phyloP scores from a whole-genome alignment of 2,113 vertebrate species.

The Mystacornis crossleyi region DNA sequence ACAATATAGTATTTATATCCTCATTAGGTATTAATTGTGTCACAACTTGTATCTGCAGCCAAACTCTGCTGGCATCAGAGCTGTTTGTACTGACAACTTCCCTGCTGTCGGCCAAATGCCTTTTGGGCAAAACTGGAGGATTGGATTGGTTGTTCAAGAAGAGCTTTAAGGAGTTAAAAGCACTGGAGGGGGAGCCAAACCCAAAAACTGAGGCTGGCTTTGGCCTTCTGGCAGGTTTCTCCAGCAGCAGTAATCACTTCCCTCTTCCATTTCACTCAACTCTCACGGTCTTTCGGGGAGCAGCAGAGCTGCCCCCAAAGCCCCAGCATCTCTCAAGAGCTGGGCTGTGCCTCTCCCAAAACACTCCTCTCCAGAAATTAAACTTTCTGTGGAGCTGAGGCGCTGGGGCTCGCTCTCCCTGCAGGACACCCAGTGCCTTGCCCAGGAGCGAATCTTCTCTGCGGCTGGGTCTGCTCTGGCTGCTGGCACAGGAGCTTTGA shows the following conservation, averaged over 20 bases:
- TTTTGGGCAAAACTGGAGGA: neutral
- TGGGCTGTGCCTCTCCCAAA: neutral
- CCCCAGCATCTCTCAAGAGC: neutral
- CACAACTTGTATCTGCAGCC: neutral
- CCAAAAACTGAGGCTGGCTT: neutral
- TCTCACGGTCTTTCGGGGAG: neutral
- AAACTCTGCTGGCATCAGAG: neutral
- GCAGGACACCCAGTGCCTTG: neutral
- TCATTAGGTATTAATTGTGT: neutral
- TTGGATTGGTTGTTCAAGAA: neutral
- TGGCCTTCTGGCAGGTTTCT: neutral
- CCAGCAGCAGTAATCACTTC: neutral
- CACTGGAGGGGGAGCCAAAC: neutral
- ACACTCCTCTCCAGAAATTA: neutral
- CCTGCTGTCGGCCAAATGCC: neutral
- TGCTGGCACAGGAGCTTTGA: neutral
- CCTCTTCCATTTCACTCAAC: neutral
- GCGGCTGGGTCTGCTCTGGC: rapidly evolving
- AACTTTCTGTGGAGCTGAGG: neutral
- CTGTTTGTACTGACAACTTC: neutral
- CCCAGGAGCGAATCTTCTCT: rapidly evolving
- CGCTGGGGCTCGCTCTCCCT: neutral
- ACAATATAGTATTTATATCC: slow-evolving; percentile 6
- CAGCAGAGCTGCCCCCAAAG: neutral
- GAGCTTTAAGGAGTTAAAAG: neutral